A percentile compares a stretch with the other conserved stretches of the same genome.
Conservation (phyloP, 1,140 invertebrate species). For the Caenorhabditis remanei region DNA sequence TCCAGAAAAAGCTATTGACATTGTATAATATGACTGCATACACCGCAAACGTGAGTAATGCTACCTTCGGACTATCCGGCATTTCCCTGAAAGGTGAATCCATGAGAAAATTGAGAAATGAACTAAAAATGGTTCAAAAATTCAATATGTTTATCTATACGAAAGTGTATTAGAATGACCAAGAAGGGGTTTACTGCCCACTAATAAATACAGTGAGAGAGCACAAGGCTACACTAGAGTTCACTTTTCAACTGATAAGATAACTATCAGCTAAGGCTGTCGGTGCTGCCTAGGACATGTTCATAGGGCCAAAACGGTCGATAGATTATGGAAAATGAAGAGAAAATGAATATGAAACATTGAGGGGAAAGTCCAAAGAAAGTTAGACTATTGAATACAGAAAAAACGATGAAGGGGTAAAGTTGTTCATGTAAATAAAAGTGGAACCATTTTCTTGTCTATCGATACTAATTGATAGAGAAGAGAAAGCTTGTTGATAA, state of each 20-base stretch:
- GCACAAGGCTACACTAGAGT: constrained; percentile 49
- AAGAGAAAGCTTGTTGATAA: constrained; percentile 14
- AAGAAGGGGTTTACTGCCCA: constrained; percentile 7
- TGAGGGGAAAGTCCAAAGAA: not conserved
- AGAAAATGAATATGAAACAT: not conserved
- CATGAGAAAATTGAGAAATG: not conserved
- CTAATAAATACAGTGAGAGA: constrained; percentile 28
- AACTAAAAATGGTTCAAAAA: not conserved
- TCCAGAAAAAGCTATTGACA: constrained; percentile 32
- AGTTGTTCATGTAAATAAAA: not conserved
- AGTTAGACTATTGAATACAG: not conserved
- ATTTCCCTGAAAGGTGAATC: constrained; percentile 11
- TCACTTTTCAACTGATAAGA: constrained; percentile 7
- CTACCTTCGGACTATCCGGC: constrained; percentile 32
- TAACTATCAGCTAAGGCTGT: not conserved
- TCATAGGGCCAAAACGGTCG: not conserved
- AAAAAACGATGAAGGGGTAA: too few relatives aligned
- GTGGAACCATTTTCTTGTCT: constrained; percentile 34
- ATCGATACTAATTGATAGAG: constrained; percentile 14
- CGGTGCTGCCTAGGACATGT: not conserved
- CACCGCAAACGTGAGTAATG: not conserved
- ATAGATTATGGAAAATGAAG: not conserved
- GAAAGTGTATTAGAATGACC: constrained; percentile 28
- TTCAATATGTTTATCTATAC: not conserved
- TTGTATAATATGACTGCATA: constrained; percentile 37